Evolutionary conservation across 2,888 invertebrate genomes (phyloP).

Genomic region (Notodonta ziczac): DNA sequence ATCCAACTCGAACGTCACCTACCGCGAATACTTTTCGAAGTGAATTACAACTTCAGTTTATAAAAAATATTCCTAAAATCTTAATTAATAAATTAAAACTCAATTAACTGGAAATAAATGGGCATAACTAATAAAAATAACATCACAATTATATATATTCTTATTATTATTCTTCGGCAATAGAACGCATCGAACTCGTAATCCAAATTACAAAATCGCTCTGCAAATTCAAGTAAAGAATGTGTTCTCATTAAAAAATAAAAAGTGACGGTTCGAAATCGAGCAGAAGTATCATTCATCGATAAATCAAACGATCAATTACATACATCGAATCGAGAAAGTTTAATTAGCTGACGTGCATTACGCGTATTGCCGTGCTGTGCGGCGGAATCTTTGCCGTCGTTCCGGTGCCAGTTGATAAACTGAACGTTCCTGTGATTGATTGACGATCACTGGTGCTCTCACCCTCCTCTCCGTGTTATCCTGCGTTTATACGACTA

Average conservation of each 20-base stretch:
- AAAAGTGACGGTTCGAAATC: slow-evolving; percentile 41
- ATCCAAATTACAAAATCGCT: slow-evolving; percentile 16
- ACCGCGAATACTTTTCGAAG: no score
- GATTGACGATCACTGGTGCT: slow-evolving; percentile 45
- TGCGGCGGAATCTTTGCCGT: slow-evolving; percentile 44
- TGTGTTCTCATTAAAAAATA: slow-evolving; percentile 51
- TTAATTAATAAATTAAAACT: neutral
- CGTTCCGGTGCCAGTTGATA: slow-evolving; percentile 28
- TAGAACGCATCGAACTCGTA: slow-evolving; percentile 6
- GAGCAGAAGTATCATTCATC: slow-evolving; percentile 34
- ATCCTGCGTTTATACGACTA: slow-evolving; percentile 16
- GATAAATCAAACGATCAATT: slow-evolving; percentile 52
- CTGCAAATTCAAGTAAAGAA: slow-evolving; percentile 30
- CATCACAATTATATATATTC: no score
- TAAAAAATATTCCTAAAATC: neutral
- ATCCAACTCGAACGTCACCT: neutral
- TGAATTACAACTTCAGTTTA: neutral
- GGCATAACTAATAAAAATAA: neutral
- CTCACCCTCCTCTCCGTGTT: slow-evolving; percentile 45
- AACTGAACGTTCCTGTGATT: slow-evolving; percentile 43
- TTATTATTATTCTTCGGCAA: no score
- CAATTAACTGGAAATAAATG: neutral
- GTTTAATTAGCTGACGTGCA: slow-evolving; percentile 39
- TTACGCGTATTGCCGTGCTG: slow-evolving; percentile 17
- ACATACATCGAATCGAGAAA: slow-evolving; percentile 33